Base-by-base conservation (phyloP, 1,140 invertebrate species). In the Aradophagus sp. region DNA sequence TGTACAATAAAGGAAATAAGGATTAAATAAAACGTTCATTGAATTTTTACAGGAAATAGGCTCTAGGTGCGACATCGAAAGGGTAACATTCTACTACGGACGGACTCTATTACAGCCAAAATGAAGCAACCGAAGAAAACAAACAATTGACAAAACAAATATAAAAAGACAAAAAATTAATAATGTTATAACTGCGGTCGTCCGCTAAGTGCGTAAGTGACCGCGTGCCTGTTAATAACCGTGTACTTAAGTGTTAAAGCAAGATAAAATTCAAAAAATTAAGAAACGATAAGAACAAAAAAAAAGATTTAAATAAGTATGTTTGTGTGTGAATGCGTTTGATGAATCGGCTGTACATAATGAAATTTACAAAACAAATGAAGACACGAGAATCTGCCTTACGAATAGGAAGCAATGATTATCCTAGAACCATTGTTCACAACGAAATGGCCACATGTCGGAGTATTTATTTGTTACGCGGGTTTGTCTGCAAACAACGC, bases 401-500 rank as follows among this genome's bases (percentile, higher is more conserved):
- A 80, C n/a, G 74, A 34, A 62, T 73, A 61, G 39, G 38, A 72
- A 61, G 56, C 41, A 52, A 73, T 63, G 38, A 44, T 63, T 50
- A 58, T 59, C 31, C 13, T 56, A 73, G 56, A 42, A 59, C 50
- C 39, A 55, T 68, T 61, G 19, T 53, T 55, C 27, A 48, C 23
- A 41, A 68, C 55, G 41, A 53, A n/a, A n/a, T n/a, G n/a, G n/a
- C n/a, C n/a, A 68, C 32, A 69, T 74, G n/a, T n/a, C n/a, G 71
- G 56, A 68, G 55, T 76, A 77, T 77, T 78, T 77, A 74, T 81
- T 77, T 70, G 67, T 70, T 59, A 70, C 31, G 55, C 67, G 71
- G 35, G 59, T 75, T 73, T 72, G 45, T 73, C 69, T 68, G 50
- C 50, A 62, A 27, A 56, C n/a, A n/a, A n/a, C n/a, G n/a, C n/a